Conservation (phyloP, 1,140 invertebrate genomes). For the Drosophila nigrodunni region DNA sequence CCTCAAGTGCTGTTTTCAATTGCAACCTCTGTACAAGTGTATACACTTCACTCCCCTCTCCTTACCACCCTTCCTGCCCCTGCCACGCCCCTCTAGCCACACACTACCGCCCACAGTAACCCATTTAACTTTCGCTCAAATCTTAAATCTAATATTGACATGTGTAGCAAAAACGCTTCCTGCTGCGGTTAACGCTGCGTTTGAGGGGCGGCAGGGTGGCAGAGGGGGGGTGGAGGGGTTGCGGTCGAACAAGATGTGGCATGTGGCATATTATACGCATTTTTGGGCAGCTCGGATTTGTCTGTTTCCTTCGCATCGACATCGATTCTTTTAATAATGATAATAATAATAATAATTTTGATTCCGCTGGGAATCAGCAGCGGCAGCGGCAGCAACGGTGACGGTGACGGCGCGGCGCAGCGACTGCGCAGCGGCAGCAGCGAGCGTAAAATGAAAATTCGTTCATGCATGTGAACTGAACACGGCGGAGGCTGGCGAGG, state of each 20-base stretch:
- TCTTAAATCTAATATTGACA: slow-evolving; percentile 72
- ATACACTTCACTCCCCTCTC: background rate
- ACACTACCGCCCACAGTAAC: slow-evolving; percentile 25
- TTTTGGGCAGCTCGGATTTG: slow-evolving; percentile 57
- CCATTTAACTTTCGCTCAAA: slow-evolving; percentile 71
- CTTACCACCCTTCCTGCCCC: too few species aligned
- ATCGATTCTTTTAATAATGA: slow-evolving; percentile 78
- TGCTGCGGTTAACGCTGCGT: slow-evolving; percentile 29
- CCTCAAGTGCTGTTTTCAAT: slow-evolving; percentile 4
- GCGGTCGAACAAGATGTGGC: slow-evolving; percentile 3
- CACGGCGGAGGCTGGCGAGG: background rate
- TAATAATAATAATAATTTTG: slow-evolving; percentile 73
- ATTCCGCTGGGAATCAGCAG: slow-evolving; percentile 64
- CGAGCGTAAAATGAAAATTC: slow-evolving; percentile 78
- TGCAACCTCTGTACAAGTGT: slow-evolving; percentile 58
- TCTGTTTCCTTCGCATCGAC: slow-evolving; percentile 24
- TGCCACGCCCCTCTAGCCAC: background rate
- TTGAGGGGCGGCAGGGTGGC: slow-evolving; percentile 8
- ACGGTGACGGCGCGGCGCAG: background rate
- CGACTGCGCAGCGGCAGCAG: background rate
- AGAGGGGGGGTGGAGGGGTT: slow-evolving; percentile 3
- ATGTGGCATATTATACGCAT: slow-evolving; percentile 74
- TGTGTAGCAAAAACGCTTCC: slow-evolving; percentile 54
- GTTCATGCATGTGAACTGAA: slow-evolving; percentile 69
- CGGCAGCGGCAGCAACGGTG: background rate